Evolutionary conservation across 1,140 invertebrate species (phyloP), one percentile per base, ranked within the genome.

Genomic region (Ptiloglossa arizonensis): DNA sequence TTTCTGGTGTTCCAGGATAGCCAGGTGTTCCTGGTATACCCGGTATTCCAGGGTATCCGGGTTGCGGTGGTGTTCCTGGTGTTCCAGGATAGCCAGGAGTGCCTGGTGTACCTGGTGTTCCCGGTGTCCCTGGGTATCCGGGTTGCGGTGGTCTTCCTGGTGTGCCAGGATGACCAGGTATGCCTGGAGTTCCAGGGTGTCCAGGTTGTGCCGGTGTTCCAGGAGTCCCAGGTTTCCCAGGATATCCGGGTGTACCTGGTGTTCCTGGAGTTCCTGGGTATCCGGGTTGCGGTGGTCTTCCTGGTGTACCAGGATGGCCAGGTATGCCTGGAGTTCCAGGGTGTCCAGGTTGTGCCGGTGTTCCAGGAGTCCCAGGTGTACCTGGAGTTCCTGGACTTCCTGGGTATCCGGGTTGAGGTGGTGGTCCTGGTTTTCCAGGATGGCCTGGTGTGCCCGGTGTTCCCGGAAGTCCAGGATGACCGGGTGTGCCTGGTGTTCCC

Each of bases 391-490:
- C 17, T 9, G 79, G 79, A 1, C 41, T 54, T 5, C 63, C 64
- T 0, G 72, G 89, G 63, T 85, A 80, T 54, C 89, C 89, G 32
- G 80, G 81, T 22, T 57, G 52, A 2, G 22, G 46, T n/a, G 44
- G 64, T 0, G 0, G 44, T 0, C 62, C 46, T 8, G 63, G 63
- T 29, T 24, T 56, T 0, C 52, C 32, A 46, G 93, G 15, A 89
- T 90, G 91, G 57, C 93, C 92, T 79, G 94, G 93, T 87, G 93
- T 91, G 64, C 80, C 82, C 75, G 89, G 88, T 68, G 67, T 84
- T 46, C 85, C 89, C 81, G 74, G 15, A 90, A 66, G 27, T 27
- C 68, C 19, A 41, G 81, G 50, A 22, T 78, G 46, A 81, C 68
- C 74, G 9, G 82, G 79, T 19, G 32, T 60, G 67, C 80, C 82